Base-by-base conservation (phyloP, 53 echinoderm and acorn worm genomes). In the Luidia sarsii region DNA sequence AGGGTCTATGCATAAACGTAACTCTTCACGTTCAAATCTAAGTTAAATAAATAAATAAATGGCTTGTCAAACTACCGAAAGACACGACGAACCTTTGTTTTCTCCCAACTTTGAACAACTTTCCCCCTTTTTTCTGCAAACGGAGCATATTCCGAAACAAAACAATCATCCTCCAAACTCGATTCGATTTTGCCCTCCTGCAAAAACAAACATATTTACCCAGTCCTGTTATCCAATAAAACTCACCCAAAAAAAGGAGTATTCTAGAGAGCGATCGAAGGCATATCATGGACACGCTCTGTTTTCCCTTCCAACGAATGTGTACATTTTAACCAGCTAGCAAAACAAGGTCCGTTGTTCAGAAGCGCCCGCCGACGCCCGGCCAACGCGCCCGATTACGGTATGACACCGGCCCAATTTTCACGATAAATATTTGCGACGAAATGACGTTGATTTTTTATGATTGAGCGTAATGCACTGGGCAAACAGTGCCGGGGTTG, bases 171-270 rank as follows among this genome's bases (percentile, higher is more conserved):
- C 41, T 11, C 41, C 41, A 41, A 41, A 41, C 6, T 41, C 6
- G 11, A 7, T 41, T 41, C 48, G 13, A 46, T 16, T 22, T 27
- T 45, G 43, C 16, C 43, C 61, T 24, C 56, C 60, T 77, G 48
- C 62, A 77, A 77, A 77, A 77, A 61, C 77, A 77, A 77, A 77
- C 61, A 61, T 77, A 59, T 77, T 77, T 77, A 59, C 77, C 39
- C 59, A 59, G 45, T 31, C 61, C 48, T 15, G 32, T 59, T 21
- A 77, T 77, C 32, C 41, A 74, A 77, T 77, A 77, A 59, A 46
- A 61, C 30, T n/a, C n/a, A n/a, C n/a, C 32, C 8, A 48, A 14
- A 4, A 19, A 43, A 46, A 61, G 20, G 33, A n/a, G n/a, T n/a
- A n/a, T n/a, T n/a, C n/a, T 46, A 33, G 7, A 0, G 29, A 27